A percentile compares a stretch with the other conserved stretches of the same genome.
Evolutionary conservation across 2,113 vertebrate genomes (phyloP).

Genomic region (Ursus arctos): DNA sequence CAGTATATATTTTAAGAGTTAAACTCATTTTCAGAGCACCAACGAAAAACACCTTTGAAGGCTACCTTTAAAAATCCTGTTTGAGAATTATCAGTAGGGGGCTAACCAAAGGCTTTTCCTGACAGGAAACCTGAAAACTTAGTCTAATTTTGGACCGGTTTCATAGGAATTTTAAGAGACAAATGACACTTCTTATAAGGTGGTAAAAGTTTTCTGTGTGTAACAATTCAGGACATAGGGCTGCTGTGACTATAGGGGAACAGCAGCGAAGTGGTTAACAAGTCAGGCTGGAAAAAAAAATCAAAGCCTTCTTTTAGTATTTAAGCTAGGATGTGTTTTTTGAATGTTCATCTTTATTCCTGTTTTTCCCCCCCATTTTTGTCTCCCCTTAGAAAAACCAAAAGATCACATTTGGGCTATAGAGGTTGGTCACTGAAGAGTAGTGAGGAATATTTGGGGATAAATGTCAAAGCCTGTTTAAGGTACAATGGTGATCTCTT

Average conservation of each 20-base stretch:
- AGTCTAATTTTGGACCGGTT: conserved; percentile 76
- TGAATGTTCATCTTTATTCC: not conserved
- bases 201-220: not conserved
- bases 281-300: not conserved
- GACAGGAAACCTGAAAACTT: conserved; percentile 80
- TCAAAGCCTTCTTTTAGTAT: not conserved
- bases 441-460: not conserved
- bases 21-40: conserved; percentile 64
- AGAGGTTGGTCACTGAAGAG: not conserved
- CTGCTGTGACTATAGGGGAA: not conserved
- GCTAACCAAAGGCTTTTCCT: conserved; percentile 74
- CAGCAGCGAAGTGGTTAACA: conserved; percentile 35
- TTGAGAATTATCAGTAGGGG: conserved; percentile 44
- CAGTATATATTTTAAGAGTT: conserved; percentile 39
- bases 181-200: conserved; percentile 32
- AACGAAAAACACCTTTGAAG: conserved; percentile 60
- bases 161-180: conserved; percentile 69
- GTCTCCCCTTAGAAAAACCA: not conserved
- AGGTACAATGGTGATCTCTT: not conserved
- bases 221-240: not conserved
- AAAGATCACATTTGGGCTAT: not conserved
- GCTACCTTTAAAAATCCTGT: conserved; percentile 71
- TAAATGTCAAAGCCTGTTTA: not conserved
- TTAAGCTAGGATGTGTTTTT: conserved; percentile 46
- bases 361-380: not conserved